Evolutionary conservation across 2,888 invertebrate species (phyloP).

Genomic region (Papilio protenor): DNA sequence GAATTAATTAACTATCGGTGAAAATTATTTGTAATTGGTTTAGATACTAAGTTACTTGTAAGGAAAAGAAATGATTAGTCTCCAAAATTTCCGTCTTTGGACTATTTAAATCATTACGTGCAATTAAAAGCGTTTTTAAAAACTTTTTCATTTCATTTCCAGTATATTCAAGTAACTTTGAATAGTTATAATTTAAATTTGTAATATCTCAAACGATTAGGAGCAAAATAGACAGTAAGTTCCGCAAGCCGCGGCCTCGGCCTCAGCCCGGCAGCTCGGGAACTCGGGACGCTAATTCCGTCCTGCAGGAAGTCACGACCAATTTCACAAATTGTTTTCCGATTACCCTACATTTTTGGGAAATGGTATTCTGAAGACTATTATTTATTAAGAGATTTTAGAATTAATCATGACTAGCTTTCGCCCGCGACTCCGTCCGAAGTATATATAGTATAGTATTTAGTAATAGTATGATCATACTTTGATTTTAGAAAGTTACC

Average conservation of each 20-base stretch:
- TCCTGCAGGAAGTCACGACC: constrained; percentile 22
- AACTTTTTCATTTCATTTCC: neutral
- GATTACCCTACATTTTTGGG: constrained; percentile 18
- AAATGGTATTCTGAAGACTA: neutral
- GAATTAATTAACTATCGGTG: too few species aligned
- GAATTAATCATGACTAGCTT: too few species aligned
- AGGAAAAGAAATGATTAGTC: too few species aligned
- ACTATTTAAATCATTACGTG: too few species aligned
- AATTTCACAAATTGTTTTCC: constrained; percentile 22
- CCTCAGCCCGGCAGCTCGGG: neutral
- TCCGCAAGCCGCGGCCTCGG: neutral
- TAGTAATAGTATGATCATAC: neutral
- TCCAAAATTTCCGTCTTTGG: too few species aligned
- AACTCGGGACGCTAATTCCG: constrained; percentile 2
- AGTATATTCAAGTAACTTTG: neutral
- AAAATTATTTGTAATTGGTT: too few species aligned
- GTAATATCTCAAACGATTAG: neutral
- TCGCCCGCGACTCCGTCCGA: too few species aligned
- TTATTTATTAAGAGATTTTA: neutral
- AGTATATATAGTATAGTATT: too few species aligned
- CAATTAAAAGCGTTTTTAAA: neutral
- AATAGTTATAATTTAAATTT: constrained; percentile 1
- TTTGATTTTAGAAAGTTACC: neutral
- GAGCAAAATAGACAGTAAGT: neutral
- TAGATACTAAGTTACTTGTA: too few species aligned